These are phyloP conservation scores for Caenorhabditis sp. DNA, from an alignment of 2,888 invertebrate species.

Conservation along the genomic window DNA sequence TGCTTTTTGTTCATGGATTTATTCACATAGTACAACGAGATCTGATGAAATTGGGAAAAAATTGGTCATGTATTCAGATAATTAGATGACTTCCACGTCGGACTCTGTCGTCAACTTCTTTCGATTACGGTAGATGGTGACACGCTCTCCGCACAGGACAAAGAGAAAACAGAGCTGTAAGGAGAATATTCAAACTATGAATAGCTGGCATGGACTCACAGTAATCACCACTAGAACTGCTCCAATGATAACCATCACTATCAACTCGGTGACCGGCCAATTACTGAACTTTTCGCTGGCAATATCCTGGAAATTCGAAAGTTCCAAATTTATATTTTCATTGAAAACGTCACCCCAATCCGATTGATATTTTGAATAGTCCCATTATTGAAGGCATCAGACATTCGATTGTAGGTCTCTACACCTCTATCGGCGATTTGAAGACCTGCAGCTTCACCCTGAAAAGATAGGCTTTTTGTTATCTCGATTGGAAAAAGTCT, in stretches of 20 bases:
- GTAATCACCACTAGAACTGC: conserved; percentile 69
- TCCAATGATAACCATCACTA: conserved; percentile 69
- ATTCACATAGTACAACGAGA: conserved; percentile 12
- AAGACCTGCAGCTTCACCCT: conserved; percentile 67
- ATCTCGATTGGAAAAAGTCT: too few relatives aligned
- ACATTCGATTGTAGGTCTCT: conserved; percentile 62
- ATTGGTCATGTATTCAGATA: not conserved
- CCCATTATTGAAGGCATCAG: conserved; percentile 62
- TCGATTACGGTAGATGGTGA: conserved; percentile 59
- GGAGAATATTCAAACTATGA: too few relatives aligned
- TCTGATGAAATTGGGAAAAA: conserved; percentile 19
- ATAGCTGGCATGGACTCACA: conserved; percentile 34
- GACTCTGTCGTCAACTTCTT: conserved; percentile 55
- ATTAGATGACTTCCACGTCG: conserved; percentile 57
- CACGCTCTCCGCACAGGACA: conserved; percentile 50
- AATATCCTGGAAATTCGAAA: conserved; percentile 63
- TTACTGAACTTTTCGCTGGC: conserved; percentile 55
- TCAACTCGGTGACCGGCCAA: conserved; percentile 73
- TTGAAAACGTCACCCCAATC: conserved; percentile 29
- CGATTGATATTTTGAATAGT: conserved; percentile 67
- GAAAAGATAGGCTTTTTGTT: too few relatives aligned
- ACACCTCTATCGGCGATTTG: conserved; percentile 67
- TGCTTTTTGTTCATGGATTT: conserved; percentile 18
- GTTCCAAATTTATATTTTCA: not conserved
- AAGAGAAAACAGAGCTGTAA: conserved; percentile 56